Conservation (phyloP, 2,797 vertebrate species). For the Pseudochaenichthys georgianus region DNA sequence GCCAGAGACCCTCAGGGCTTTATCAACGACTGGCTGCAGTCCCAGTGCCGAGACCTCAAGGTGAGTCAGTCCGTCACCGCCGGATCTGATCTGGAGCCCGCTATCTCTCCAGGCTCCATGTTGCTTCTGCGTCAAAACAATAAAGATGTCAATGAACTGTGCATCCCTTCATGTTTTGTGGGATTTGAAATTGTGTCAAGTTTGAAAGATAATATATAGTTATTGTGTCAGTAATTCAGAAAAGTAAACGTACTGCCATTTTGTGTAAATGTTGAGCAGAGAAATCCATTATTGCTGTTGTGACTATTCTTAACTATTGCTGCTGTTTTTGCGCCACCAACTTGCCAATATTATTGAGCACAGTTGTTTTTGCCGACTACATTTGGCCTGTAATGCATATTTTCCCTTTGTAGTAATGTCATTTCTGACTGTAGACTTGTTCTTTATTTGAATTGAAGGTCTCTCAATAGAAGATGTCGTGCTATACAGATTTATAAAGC, state of each 20-base stretch:
- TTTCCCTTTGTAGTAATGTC: not conserved
- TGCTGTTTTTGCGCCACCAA: too few relatives aligned
- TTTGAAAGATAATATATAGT: not conserved
- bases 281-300: conserved; percentile 8
- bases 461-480: too few relatives aligned
- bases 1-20: conserved; percentile 99
- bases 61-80: conserved; percentile 74
- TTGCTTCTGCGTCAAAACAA: not conserved
- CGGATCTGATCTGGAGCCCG: not conserved
- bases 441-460: too few relatives aligned
- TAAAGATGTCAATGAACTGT: not conserved
- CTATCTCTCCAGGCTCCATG: not conserved
- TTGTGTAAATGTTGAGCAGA: not conserved
- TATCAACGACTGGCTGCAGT: conserved; percentile 99
- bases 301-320: not conserved
- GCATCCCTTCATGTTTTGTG: not conserved
- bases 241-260: not conserved
- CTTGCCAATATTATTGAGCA: not conserved
- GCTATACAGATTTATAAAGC: not conserved
- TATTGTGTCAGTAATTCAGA: conserved; percentile 2
- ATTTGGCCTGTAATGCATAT: not conserved
- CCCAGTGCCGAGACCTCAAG: conserved; percentile 98
- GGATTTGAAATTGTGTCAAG: not conserved
- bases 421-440: not conserved
- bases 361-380: not conserved